A percentile compares a stretch with the other conserved stretches of the same genome.
phyloP scores from a whole-genome alignment of 2,113 vertebrate species.

The Nycticorax nycticorax region DNA sequence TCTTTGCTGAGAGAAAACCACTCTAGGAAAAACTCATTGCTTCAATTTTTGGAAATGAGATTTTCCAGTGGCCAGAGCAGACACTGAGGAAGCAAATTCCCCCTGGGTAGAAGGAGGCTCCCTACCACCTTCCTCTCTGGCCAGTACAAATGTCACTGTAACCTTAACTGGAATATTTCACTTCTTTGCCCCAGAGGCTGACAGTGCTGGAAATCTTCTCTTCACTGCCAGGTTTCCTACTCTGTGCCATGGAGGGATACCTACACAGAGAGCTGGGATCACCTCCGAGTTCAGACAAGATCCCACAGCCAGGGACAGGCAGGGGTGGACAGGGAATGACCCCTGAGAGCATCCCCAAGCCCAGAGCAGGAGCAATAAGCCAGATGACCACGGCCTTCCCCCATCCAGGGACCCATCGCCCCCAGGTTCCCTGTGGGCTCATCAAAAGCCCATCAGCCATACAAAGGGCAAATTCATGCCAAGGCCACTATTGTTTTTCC shows the following conservation, averaged over 20 bases:
- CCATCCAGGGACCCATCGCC: not conserved
- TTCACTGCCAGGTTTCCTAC: not conserved
- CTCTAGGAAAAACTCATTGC: not conserved
- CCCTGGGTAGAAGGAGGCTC: accelerated
- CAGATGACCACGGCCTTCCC: not conserved
- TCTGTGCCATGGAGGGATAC: accelerated
- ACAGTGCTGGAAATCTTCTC: not conserved
- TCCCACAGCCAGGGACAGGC: not conserved
- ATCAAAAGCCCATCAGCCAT: not conserved
- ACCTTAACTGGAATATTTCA: not conserved
- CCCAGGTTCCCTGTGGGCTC: not conserved
- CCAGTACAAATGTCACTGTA: not conserved
- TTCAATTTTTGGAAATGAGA: not conserved
- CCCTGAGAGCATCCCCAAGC: not conserved
- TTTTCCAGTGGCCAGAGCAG: not conserved
- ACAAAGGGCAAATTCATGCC: not conserved
- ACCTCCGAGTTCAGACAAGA: not conserved
- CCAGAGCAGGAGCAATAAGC: not conserved
- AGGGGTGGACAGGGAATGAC: not conserved
- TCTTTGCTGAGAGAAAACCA: not conserved
- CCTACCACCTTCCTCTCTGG: not conserved
- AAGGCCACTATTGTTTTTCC: not conserved
- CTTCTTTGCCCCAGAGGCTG: not conserved
- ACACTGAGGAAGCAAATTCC: not conserved
- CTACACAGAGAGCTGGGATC: not conserved